phyloP scores from a whole-genome alignment of 2,888 invertebrate genomes.

The Eretmocerus hayati region DNA sequence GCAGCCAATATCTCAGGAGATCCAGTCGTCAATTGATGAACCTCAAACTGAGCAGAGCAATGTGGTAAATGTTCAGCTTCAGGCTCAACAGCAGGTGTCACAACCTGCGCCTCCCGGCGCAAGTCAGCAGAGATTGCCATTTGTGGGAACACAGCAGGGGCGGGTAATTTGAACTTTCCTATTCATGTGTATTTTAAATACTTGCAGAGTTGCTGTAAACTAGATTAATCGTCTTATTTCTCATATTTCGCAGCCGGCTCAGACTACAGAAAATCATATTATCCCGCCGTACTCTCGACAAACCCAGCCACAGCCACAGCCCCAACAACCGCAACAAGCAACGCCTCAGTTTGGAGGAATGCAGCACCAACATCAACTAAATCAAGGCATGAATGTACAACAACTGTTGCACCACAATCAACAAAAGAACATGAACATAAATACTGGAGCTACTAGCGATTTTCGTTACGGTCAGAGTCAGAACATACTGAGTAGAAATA shows the following conservation, averaged over 20 bases:
- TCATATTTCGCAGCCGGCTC: no score
- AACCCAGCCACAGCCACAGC: conserved; percentile 29
- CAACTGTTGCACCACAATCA: conserved; percentile 45
- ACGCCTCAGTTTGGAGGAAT: conserved; percentile 28
- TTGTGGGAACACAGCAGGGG: conserved; percentile 34
- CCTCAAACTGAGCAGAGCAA: conserved; percentile 13
- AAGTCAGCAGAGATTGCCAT: conserved; percentile 40
- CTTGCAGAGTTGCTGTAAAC: no score
- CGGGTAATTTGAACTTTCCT: conserved; percentile 5
- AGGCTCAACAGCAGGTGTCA: conserved; percentile 26
- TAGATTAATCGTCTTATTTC: no score
- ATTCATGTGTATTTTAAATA: neutral
- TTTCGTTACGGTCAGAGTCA: conserved; percentile 45
- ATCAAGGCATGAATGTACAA: conserved; percentile 40
- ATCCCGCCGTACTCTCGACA: conserved; percentile 30
- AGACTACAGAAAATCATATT: no score
- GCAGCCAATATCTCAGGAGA: conserved; percentile 20
- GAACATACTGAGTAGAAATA: conserved; percentile 44
- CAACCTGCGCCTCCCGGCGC: conserved; percentile 28
- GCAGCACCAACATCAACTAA: conserved; percentile 31
- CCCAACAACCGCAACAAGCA: conserved; percentile 46
- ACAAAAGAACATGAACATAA: conserved; percentile 40
- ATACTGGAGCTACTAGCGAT: conserved; percentile 41
- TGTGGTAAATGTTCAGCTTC: conserved; percentile 7
- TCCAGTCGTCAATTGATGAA: conserved; percentile 13